A percentile compares a stretch with the other conserved stretches of the same genome.
Conservation (phyloP, 1,140 invertebrate genomes). For the Tetranychus urticae region DNA sequence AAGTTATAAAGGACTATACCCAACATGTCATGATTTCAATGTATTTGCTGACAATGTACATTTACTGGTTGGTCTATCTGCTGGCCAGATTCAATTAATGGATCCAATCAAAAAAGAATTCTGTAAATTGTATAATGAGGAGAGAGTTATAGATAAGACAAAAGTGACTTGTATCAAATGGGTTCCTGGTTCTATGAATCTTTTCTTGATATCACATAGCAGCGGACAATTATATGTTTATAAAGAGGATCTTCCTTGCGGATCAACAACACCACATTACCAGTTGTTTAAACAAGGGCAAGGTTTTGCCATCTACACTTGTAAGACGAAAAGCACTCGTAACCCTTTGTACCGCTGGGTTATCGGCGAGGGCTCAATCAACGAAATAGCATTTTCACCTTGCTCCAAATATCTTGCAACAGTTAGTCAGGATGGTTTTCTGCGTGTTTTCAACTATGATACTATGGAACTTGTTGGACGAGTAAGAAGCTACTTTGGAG, state of each 20-base stretch:
- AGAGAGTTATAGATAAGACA: conserved; percentile 92
- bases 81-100: conserved; percentile 85
- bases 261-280: conserved; percentile 52
- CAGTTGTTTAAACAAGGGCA: conserved; percentile 87
- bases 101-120: conserved; percentile 88
- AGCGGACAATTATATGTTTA: conserved; percentile 96
- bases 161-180: conserved; percentile 95
- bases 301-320: conserved; percentile 75
- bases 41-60: conserved; percentile 51
- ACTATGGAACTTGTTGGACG: conserved; percentile 80
- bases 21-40: conserved; percentile 92
- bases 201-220: conserved; percentile 78
- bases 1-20: conserved; percentile 93
- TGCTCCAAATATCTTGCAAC: conserved; percentile 73
- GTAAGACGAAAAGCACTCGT: conserved; percentile 81
- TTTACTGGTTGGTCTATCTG: conserved; percentile 84
- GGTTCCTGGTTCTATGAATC: conserved; percentile 74
- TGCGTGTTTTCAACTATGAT: conserved; percentile 88
- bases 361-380: conserved; percentile 62
- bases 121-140: conserved; percentile 89
- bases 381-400: conserved; percentile 92
- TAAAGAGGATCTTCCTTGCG: conserved; percentile 78
- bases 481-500: conserved; percentile 87
- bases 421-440: conserved; percentile 83
- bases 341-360: conserved; percentile 74